These are phyloP conservation scores for Pediacus dermestoides DNA, from an alignment of 2,888 invertebrate genomes.

Conservation along the genomic window DNA sequence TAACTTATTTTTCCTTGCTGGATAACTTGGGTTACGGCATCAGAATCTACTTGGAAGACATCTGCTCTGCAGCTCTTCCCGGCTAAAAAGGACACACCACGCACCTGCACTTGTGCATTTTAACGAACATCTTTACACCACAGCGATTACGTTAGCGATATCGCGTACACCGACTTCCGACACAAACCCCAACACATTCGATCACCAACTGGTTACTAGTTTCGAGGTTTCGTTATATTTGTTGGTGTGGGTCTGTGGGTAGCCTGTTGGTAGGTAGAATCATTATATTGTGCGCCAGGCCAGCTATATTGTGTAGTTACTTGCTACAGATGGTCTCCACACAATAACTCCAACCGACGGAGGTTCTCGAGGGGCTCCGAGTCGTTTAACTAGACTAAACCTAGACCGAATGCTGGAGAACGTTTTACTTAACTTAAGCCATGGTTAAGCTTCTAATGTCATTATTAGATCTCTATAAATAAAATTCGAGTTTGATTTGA, in stretches of 20 bases:
- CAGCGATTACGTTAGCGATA: no score
- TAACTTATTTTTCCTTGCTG: constrained; percentile 20
- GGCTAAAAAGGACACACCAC: no score
- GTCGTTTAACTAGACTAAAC: constrained; percentile 8
- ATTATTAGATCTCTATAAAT: constrained; percentile 18
- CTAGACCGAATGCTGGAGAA: constrained; percentile 15
- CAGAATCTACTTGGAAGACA: no score
- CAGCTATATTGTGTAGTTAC: no score
- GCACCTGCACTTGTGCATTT: constrained; percentile 32
- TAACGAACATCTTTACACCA: no score
- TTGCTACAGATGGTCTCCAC: constrained; percentile 23
- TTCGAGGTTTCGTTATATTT: constrained; percentile 18
- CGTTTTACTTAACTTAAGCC: constrained; percentile 14
- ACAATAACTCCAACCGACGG: constrained; percentile 10
- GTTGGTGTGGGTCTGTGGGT: no score
- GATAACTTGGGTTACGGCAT: constrained; percentile 17
- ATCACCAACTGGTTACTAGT: constrained; percentile 24
- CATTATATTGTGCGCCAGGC: no score
- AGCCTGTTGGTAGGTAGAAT: no score
- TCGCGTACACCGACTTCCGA: no score
- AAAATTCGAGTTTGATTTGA: constrained; percentile 10
- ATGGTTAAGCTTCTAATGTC: constrained; percentile 15
- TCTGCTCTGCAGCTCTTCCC: no score
- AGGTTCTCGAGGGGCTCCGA: constrained; percentile 10
- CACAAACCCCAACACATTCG: constrained; percentile 18